Conservation (phyloP, 2,797 vertebrate genomes). For the Sphenopsis melanotis region DNA sequence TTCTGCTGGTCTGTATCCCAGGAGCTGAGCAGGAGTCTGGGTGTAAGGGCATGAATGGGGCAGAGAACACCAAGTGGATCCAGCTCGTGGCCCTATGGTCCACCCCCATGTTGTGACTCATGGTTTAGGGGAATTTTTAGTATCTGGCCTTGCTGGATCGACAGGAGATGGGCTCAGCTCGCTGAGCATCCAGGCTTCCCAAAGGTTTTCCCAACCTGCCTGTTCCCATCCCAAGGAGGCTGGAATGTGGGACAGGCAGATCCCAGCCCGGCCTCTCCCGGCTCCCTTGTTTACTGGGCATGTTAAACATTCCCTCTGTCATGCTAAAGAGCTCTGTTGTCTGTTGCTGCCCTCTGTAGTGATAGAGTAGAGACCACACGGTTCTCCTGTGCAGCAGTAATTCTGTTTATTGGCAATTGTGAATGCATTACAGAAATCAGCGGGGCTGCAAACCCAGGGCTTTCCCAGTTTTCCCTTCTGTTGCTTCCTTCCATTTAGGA, state of each 20-base stretch:
- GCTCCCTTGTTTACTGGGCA: constrained; percentile 62
- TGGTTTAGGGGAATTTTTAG: neutral
- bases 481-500: neutral
- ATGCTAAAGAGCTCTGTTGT: constrained; percentile 69
- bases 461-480: neutral
- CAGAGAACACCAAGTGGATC: rapidly evolving
- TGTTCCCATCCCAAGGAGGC: neutral
- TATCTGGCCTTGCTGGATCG: neutral
- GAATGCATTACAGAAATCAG: rapidly evolving
- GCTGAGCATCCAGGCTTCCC: neutral
- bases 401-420: neutral
- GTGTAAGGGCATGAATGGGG: rapidly evolving
- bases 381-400: neutral
- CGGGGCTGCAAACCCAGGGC: neutral
- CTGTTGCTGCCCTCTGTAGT: constrained; percentile 82
- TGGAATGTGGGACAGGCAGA: neutral
- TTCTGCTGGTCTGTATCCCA: neutral
- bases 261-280: constrained; percentile 8
- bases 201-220: neutral
- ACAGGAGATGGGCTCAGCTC: neutral
- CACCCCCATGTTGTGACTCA: neutral
- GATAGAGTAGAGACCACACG: constrained; percentile 71
- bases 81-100: neutral
- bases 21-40: neutral
- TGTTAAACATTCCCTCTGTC: constrained; percentile 32